Evolutionary conservation across 2,797 vertebrate genomes (phyloP), one percentile per base, ranked within the genome.

Genomic region (Hirundo rustica): DNA sequence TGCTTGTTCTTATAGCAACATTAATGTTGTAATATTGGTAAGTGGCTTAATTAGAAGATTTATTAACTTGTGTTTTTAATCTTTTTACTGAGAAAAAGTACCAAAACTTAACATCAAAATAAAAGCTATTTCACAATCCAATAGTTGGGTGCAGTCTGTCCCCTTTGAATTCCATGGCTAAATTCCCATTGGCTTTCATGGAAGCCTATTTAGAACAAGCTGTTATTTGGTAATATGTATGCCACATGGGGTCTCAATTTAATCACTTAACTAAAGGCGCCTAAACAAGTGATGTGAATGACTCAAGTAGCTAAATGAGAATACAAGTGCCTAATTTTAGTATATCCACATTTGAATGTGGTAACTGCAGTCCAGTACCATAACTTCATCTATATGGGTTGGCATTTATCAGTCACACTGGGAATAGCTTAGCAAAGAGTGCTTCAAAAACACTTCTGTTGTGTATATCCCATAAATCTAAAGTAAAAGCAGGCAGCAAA

Each of bases 41-140:
- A 95, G 84, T 62, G 65, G 70, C 80, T 88, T 96, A 89, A 90
- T 91, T 75, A 82, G 76, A 95, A 66, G 55, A 91, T 91, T 89
- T 96, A 92, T 91, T 91, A 89, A 93, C 85, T 72, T 89, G 55
- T 92, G 85, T 76, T 96, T 96, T 91, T 78, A 92, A 54, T 93
- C 45, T 77, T 95, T 85, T 89, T 84, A 40, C 70, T 76, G 48
- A 84, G 73, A 83, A 96, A 83, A 96, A 91, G 30, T 66, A 85
- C 62, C 66, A 48, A 93, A 91, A 7, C 64, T 42, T 47, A 80
- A 80, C 70, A 89, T 89, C 62, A 94, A 93, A 93, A 96, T 91
- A 96, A 95, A 89, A 88, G 26, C 85, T 88, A 38, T 96, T 97
- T 64, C 95, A 85, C 91, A 95, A 94, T 92, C 47, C 51, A n/a